Evolutionary conservation across 2,888 invertebrate genomes (phyloP), one percentile per base, ranked within the genome.

Genomic region (Meiosimyza platycephala): DNA sequence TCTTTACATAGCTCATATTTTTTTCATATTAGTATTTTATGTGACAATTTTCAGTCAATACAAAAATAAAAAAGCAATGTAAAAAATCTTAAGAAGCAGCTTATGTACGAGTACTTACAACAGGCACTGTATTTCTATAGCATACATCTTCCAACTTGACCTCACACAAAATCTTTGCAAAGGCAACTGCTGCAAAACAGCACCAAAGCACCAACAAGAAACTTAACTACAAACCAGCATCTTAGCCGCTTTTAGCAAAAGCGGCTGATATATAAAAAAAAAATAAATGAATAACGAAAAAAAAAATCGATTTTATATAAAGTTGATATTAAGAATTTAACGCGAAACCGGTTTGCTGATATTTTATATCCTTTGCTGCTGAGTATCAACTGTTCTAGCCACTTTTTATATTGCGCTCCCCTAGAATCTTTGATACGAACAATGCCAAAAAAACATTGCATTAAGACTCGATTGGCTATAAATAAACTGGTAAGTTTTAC

Each of bases 401-500:
- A 16, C 40, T 40, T 47, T 47, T 16, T 47, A 4, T n/a, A n/a
- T 4, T 40, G 1, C 12, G 33, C 40, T 16, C 9, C 18, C 48
- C 16, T 18, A 16, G 16, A 57, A 66, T 15, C 28, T 57, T 57
- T 18, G 1, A 40, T 40, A 9, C 9, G 9, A 40, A 9, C 40
- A 48, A 33, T 48, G 15, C 22, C 13, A 12, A n/a, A 57, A 57
- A 57, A 57, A 15, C n/a, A 16, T 12, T 3, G 55, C 18, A 40
- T n/a, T 47, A 62, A 15, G 62, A 40, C 15, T 65, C 28, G 13
- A 9, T 18, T n/a, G 55, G 18, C 71, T 71, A 71, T 64, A 64
- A 71, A 71, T 71, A 71, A 64, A 64, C 54, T 48, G 55, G 54
- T 57, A 47, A 71, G n/a, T 47, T 71, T 51, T 55, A 57, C 71